phyloP scores from a whole-genome alignment of 1,140 invertebrate genomes.

The Steinernema feltiae region DNA sequence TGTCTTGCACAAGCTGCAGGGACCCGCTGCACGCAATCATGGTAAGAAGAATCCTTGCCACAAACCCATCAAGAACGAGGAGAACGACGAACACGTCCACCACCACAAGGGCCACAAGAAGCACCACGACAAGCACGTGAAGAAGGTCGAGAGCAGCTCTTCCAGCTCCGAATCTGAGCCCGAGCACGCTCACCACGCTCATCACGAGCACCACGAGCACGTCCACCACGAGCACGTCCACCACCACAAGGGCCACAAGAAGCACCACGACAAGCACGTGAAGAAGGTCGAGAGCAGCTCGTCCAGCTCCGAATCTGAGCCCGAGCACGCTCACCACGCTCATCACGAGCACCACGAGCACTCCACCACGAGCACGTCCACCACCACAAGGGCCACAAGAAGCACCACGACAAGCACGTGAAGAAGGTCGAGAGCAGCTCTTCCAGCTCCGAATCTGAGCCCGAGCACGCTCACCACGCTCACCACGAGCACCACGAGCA shows the following conservation, averaged over 20 bases:
- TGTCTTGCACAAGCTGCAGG: background rate
- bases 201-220: background rate
- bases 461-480: background rate
- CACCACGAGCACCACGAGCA: background rate
- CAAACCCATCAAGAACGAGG: background rate
- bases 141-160: background rate
- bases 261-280: background rate
- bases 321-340: background rate
- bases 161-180: conserved; percentile 9
- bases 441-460: background rate
- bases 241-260: background rate
- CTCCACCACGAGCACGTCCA: background rate
- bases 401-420: background rate
- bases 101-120: background rate
- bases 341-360: too few species aligned
- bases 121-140: background rate
- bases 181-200: background rate
- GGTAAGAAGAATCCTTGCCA: background rate
- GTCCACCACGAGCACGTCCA: too few species aligned
- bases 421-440: background rate
- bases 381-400: background rate
- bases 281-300: background rate
- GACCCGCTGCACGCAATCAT: background rate
- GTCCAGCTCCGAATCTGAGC: background rate
- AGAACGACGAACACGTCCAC: background rate